These are phyloP conservation scores for Vespertilio murinus DNA, from an alignment of 2,797 vertebrate species.

Conservation along the genomic window DNA sequence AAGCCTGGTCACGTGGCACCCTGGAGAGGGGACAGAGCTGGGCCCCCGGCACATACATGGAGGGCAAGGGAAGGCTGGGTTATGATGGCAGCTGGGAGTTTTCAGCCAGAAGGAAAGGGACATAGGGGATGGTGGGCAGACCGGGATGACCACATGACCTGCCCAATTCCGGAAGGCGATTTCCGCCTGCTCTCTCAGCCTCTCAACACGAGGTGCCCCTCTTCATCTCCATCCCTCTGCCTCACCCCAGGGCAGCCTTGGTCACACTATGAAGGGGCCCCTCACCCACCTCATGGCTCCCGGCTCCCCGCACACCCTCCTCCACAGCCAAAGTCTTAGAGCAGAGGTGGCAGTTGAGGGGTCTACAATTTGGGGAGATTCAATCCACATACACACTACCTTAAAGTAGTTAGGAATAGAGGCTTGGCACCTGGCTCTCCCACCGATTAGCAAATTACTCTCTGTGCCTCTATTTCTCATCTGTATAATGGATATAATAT, in stretches of 20 bases:
- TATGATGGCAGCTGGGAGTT: background rate
- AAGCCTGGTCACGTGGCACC: background rate
- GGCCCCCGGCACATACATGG: background rate
- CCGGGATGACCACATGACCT: background rate
- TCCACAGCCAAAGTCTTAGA: background rate
- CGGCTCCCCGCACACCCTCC: background rate
- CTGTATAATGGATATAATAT: background rate
- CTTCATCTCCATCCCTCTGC: background rate
- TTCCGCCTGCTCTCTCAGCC: background rate
- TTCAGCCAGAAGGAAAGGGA: background rate
- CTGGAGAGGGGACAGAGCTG: background rate
- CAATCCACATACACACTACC: background rate
- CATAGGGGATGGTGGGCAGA: background rate
- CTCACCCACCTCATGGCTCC: background rate
- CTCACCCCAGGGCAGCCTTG: background rate
- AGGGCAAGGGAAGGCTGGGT: background rate
- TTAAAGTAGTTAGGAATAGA: no score
- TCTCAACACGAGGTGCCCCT: accelerated
- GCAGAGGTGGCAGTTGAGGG: background rate
- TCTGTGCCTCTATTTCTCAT: background rate
- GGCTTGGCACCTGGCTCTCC: background rate
- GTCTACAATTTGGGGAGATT: background rate
- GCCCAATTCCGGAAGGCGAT: background rate
- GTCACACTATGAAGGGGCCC: accelerated
- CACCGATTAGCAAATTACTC: background rate